Evolutionary conservation across 2,113 vertebrate species (phyloP).

Genomic region (Antechinus flavipes): DNA sequence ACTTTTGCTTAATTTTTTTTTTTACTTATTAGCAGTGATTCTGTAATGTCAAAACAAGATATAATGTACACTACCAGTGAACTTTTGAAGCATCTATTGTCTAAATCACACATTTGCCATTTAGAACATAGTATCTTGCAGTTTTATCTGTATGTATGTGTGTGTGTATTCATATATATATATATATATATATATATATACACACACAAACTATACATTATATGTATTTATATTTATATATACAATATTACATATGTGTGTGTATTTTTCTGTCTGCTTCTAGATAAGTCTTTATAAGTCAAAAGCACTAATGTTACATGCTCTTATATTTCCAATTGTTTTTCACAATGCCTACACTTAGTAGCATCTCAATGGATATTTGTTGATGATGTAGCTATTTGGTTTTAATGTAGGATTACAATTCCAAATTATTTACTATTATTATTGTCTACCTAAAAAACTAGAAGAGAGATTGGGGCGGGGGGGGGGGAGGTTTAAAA

Average conservation of each 20-base stretch:
- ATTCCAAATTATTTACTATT: not conserved
- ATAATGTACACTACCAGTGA: not conserved
- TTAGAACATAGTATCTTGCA: not conserved
- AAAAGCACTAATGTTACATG: not conserved
- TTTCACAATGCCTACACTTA: not conserved
- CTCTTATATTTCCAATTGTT: not conserved
- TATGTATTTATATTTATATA: no score
- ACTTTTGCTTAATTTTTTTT: not conserved
- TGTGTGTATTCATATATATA: not conserved
- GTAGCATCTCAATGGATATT: not conserved
- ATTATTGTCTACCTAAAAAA: not conserved
- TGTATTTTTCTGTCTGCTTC: not conserved
- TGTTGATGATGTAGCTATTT: not conserved
- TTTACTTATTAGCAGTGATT: not conserved
- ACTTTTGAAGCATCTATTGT: not conserved
- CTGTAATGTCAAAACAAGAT: not conserved
- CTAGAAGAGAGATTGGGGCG: not conserved
- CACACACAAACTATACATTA: no score
- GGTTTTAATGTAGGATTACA: not conserved
- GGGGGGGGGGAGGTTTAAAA: not conserved
- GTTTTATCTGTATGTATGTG: not conserved
- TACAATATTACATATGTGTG: not conserved
- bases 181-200: no score
- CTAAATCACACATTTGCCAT: not conserved
- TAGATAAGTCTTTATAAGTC: not conserved